Conservation (phyloP, 2,888 invertebrate genomes). For the Crematogaster levior region DNA sequence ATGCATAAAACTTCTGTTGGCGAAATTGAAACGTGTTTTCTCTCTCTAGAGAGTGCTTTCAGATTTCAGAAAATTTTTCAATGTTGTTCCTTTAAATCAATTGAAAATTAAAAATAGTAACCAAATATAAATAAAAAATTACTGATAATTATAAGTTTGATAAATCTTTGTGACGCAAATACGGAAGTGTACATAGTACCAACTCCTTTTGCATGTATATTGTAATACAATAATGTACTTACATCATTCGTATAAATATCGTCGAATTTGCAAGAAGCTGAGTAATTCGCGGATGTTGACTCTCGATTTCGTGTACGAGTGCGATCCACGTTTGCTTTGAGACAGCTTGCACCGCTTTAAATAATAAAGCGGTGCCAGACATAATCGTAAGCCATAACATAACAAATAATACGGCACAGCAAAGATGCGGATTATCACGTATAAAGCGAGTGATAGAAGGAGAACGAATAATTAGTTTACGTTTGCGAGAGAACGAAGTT, state of each 20-base stretch:
- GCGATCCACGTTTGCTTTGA: background rate
- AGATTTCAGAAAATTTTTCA: background rate
- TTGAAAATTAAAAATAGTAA: background rate
- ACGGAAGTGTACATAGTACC: background rate
- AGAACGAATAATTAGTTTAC: slow-evolving; percentile 62
- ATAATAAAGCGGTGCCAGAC: slow-evolving; percentile 34
- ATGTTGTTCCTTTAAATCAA: background rate
- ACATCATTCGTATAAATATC: background rate
- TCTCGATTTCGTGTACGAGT: background rate
- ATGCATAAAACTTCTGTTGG: background rate
- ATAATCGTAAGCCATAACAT: slow-evolving; percentile 36
- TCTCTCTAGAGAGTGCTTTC: background rate
- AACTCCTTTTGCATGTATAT: background rate
- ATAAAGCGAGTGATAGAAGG: slow-evolving; percentile 25
- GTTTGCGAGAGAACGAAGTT: slow-evolving; percentile 58
- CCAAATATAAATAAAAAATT: background rate
- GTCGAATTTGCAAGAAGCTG: background rate
- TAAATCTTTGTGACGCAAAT: background rate
- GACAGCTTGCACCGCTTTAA: slow-evolving; percentile 9
- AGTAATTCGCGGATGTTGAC: background rate
- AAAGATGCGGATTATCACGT: slow-evolving; percentile 25
- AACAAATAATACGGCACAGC: slow-evolving; percentile 21
- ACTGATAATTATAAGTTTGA: background rate
- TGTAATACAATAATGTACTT: background rate
- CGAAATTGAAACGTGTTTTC: background rate